Evolutionary conservation across 1,140 invertebrate species (phyloP).

Genomic region (Ylistrum balloti): DNA sequence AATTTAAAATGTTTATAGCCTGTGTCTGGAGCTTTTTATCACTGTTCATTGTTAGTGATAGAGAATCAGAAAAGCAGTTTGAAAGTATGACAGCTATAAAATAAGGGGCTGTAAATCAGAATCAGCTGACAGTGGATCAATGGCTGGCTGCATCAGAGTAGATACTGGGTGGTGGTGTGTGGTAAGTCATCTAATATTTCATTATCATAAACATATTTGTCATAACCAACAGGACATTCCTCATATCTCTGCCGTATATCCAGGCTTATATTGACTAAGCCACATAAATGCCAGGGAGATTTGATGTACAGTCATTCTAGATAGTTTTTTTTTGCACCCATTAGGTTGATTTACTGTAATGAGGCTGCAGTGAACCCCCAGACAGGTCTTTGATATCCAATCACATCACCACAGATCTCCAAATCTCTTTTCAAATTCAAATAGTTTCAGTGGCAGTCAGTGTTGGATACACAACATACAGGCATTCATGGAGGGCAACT

Average conservation of each 20-base stretch:
- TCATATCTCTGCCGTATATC: slow-evolving; percentile 4
- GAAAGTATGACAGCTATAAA: slow-evolving; percentile 5
- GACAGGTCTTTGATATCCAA: slow-evolving; percentile 33
- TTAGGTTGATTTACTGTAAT: slow-evolving; percentile 29
- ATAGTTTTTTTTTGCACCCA: slow-evolving; percentile 28
- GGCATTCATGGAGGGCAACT: background rate
- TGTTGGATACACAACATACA: background rate
- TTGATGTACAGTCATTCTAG: background rate
- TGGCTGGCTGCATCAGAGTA: slow-evolving; percentile 12
- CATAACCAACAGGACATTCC: slow-evolving; percentile 24
- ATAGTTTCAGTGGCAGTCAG: background rate
- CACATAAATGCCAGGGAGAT: background rate
- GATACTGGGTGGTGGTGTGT: background rate
- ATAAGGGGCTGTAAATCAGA: background rate
- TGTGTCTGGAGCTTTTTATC: slow-evolving; percentile 3
- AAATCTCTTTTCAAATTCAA: slow-evolving; percentile 40
- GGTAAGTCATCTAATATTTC: slow-evolving; percentile 39
- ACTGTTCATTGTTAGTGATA: background rate
- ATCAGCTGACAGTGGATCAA: background rate
- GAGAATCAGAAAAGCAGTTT: background rate
- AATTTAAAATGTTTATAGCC: background rate
- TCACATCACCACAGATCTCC: slow-evolving; percentile 32
- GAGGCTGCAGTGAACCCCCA: slow-evolving; percentile 20
- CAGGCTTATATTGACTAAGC: slow-evolving; percentile 27
- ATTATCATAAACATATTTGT: slow-evolving; percentile 40